Percentiles rank a stretch among this genome's conserved stretches.
Evolutionary conservation across 2,888 invertebrate genomes (phyloP).

Genomic region (Nesidiocoris tenuis): DNA sequence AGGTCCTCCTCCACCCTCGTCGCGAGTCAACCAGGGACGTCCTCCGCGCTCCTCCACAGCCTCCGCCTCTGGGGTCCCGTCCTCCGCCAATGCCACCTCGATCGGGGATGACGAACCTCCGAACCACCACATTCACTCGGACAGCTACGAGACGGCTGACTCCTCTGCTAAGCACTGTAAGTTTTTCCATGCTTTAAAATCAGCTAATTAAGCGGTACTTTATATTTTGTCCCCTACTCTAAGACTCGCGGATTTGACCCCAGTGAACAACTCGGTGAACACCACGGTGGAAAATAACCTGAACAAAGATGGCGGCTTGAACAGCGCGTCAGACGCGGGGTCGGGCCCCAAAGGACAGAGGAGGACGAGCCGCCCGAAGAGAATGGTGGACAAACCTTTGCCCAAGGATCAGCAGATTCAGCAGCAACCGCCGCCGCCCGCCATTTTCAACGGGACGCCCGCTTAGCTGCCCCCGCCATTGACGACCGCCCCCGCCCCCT

Average conservation of each 20-base stretch:
- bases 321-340: constrained; percentile 38
- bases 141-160: constrained; percentile 19
- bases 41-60: constrained; percentile 11
- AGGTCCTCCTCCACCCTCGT: constrained; percentile 18
- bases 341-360: constrained; percentile 47
- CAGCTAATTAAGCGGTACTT: too few relatives aligned
- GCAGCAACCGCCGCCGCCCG: constrained; percentile 48
- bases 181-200: background rate
- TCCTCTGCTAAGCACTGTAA: constrained; percentile 26
- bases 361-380: constrained; percentile 45
- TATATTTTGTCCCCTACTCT: too few relatives aligned
- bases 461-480: constrained; percentile 42
- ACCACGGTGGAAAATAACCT: constrained; percentile 43
- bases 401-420: too few relatives aligned
- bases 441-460: constrained; percentile 49
- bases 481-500: too few relatives aligned
- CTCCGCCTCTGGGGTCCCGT: too few relatives aligned
- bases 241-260: too few relatives aligned
- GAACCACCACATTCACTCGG: constrained; percentile 12
- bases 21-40: constrained; percentile 32
- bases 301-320: constrained; percentile 45
- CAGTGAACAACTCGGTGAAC: constrained; percentile 44
- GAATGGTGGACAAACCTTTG: constrained; percentile 48
- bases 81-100: too few relatives aligned
- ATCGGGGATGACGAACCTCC: constrained; percentile 26